Conservation (phyloP, 53 echinoderm and acorn worm genomes). For the Apostichopus leukothele region DNA sequence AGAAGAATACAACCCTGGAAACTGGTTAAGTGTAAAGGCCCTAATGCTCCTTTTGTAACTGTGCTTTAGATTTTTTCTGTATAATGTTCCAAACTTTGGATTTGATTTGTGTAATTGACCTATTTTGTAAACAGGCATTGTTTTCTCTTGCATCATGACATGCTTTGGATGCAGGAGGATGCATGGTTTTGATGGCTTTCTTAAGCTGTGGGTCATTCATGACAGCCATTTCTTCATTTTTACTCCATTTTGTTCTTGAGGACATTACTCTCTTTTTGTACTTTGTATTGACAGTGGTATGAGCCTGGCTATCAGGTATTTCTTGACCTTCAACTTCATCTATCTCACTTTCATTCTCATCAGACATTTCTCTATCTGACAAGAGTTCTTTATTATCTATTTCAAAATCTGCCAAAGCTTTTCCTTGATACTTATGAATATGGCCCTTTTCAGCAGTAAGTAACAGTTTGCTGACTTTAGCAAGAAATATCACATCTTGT, state of each 20-base stretch:
- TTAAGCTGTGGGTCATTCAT: neutral
- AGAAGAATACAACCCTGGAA: too few species aligned
- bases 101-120: slow-evolving; percentile 25
- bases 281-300: neutral
- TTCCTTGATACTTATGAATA: neutral
- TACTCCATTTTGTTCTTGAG: slow-evolving; percentile 18
- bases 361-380: slow-evolving; percentile 14
- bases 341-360: neutral
- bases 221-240: slow-evolving; percentile 10
- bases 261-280: neutral
- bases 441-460: slow-evolving; percentile 49
- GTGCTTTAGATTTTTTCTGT: neutral
- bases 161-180: neutral
- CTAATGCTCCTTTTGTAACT: too few species aligned
- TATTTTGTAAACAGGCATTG: slow-evolving; percentile 26
- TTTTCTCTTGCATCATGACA: slow-evolving; percentile 19
- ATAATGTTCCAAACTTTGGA: slow-evolving; percentile 35
- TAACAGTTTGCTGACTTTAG: slow-evolving; percentile 56
- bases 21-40: too few species aligned
- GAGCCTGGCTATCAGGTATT: too few species aligned
- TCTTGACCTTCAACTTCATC: too few species aligned
- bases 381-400: neutral
- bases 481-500: slow-evolving; percentile 41
- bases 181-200: slow-evolving; percentile 23
- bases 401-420: neutral